Conservation (phyloP, 2,888 invertebrate genomes). For the Stenichneumon culpator region DNA sequence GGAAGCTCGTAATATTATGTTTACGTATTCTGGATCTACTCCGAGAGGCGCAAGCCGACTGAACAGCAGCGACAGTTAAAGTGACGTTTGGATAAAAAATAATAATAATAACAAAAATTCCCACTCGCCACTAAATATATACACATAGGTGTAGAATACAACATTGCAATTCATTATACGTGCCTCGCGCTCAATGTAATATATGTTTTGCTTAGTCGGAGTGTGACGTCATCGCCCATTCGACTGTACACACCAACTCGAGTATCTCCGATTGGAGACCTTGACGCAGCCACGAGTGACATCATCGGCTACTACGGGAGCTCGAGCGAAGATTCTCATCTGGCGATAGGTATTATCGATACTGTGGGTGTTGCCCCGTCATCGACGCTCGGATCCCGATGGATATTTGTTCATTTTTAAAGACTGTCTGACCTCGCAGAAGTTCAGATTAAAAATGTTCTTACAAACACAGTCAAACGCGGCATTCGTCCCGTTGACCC, state of each 20-base stretch:
- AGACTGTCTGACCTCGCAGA: background rate
- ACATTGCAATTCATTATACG: slow-evolving; percentile 1
- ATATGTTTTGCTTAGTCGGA: background rate
- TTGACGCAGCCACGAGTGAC: slow-evolving; percentile 74
- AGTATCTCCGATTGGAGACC: slow-evolving; percentile 72
- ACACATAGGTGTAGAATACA: background rate
- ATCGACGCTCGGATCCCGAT: background rate
- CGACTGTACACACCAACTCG: slow-evolving; percentile 20
- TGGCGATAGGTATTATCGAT: slow-evolving; percentile 24
- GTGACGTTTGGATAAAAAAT: slow-evolving; percentile 12
- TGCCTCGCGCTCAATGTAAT: background rate
- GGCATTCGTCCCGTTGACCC: background rate
- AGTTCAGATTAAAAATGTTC: background rate
- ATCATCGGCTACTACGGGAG: slow-evolving; percentile 68
- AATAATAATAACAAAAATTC: slow-evolving; percentile 9
- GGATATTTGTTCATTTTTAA: slow-evolving; percentile 3
- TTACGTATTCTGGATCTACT: slow-evolving; percentile 15
- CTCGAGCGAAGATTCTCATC: slow-evolving; percentile 27
- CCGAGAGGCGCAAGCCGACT: background rate
- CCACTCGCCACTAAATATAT: slow-evolving; percentile 15
- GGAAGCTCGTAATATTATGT: slow-evolving; percentile 28
- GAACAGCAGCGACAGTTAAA: background rate
- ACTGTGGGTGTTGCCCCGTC: background rate
- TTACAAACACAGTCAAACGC: background rate
- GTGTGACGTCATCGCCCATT: background rate